Percentiles rank a stretch among this genome's conserved stretches.
Conservation (phyloP, 2,888 invertebrate species). For the Urechis unicinctus region DNA sequence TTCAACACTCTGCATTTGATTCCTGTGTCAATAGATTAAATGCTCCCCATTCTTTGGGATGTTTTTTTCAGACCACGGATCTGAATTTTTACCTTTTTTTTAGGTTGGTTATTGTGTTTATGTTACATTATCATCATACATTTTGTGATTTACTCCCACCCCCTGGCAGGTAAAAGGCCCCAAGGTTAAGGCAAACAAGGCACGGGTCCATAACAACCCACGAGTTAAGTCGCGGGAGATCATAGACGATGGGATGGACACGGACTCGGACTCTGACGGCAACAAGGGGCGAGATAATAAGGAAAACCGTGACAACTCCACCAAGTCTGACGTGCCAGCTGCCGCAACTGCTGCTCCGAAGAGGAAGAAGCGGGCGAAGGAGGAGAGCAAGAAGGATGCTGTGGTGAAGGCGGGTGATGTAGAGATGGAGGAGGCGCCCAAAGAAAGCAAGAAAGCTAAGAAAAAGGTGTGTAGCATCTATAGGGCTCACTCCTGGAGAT, state of each 20-base stretch:
- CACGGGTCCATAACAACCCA: not conserved
- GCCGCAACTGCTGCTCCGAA: no score
- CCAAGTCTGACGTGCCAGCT: constrained; percentile 24
- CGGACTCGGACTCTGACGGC: constrained; percentile 14
- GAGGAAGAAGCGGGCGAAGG: constrained; percentile 11
- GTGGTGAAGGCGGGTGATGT: constrained; percentile 12
- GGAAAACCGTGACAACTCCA: not conserved
- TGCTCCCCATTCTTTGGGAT: no score
- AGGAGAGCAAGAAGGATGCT: constrained; percentile 21
- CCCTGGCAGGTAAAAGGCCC: no score
- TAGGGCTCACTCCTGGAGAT: no score
- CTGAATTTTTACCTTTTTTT: no score
- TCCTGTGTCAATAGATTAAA: no score
- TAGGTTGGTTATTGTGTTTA: no score
- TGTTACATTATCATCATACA: no score
- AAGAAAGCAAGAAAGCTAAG: constrained; percentile 26
- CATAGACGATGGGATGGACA: constrained; percentile 16
- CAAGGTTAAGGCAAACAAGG: no score
- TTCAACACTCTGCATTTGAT: no score
- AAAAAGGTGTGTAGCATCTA: constrained; percentile 37
- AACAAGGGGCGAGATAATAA: constrained; percentile 11
- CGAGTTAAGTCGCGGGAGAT: constrained; percentile 23
- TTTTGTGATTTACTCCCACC: no score
- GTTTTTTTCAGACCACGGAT: no score
- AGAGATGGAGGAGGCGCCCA: constrained; percentile 3